Evolutionary conservation across 2,888 invertebrate genomes (phyloP), one percentile per base, ranked within the genome.

Genomic region (Dolichopus griseipennis): DNA sequence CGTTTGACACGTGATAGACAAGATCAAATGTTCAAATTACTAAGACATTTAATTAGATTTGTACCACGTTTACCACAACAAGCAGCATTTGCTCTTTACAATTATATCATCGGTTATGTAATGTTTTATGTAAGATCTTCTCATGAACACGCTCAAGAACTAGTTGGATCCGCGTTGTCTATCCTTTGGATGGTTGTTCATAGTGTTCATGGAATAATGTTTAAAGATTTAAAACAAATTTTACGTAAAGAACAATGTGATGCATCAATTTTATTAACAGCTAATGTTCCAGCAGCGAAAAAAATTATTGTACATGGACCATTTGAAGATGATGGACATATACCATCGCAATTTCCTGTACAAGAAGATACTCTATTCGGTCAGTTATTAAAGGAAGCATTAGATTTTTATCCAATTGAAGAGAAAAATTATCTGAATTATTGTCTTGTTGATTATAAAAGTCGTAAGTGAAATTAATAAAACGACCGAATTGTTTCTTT

Each of bases 81-180:
- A 81, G 97, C 98, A 0, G 99, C 99, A 0, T 98, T 97, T 81
- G 95, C 96, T 1, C 82, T 99, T 1, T 97, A 98, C 81, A 99
- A 99, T 84, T 98, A 99, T 76, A 92, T 99, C 75, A 98, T 99
- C 74, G 99, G 99, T 1, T 99, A 97, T 77, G 94, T 99, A 4
- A 99, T 99, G 98, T 99, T 97, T 83, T 98, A 98, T 77, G 97
- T 98, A 2, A 85, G 99, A 68, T 92, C 95, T 15, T 96, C 98
- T 0, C 94, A 96, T 76, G 97, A 98, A 77, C 93, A 94, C 65
- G 95, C 96, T 0, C 96, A 97, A 76, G 91, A 95, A 78, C 87
- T 96, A 65, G 95, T 98, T 70, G 95, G 96, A 9, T 92, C 95
- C 21, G 98, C 98, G 0, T 83, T 99, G 2, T 95, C 97, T 0